These are phyloP conservation scores for Myopa testacea DNA, from an alignment of 2,888 invertebrate species.

Conservation along the genomic window DNA sequence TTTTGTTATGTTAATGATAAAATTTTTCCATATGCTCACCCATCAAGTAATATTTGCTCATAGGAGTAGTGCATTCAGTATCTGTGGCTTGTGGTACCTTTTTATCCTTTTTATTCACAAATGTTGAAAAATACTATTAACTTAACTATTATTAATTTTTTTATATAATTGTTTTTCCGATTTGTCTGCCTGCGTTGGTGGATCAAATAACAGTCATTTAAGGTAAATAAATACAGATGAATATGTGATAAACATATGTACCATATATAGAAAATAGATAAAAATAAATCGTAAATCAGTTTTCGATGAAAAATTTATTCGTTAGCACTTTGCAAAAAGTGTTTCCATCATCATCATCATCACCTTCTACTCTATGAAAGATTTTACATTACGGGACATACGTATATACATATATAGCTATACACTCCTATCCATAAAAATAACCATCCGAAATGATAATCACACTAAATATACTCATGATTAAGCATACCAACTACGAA, in stretches of 20 bases:
- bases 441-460: too few relatives aligned
- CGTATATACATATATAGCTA: too few relatives aligned
- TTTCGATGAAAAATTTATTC: too few relatives aligned
- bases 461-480: background rate
- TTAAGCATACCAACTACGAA: slow-evolving; percentile 10
- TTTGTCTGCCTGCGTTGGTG: slow-evolving; percentile 2
- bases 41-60: background rate
- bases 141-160: slow-evolving; percentile 6
- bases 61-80: slow-evolving; percentile 36
- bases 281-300: background rate
- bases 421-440: too few relatives aligned
- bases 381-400: too few relatives aligned
- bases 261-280: background rate
- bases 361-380: too few relatives aligned
- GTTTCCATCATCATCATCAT: too few relatives aligned
- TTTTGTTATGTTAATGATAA: background rate
- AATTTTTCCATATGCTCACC: background rate
- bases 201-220: slow-evolving; percentile 54
- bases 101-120: background rate
- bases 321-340: too few relatives aligned
- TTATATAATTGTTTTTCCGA: background rate
- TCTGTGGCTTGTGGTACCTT: background rate
- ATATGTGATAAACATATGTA: background rate
- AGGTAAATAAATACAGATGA: slow-evolving; percentile 50
- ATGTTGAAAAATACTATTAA: background rate